Evolutionary conservation across 1,140 invertebrate species (phyloP), one percentile per base, ranked within the genome.

Genomic region (Pachypeltis micranthus): DNA sequence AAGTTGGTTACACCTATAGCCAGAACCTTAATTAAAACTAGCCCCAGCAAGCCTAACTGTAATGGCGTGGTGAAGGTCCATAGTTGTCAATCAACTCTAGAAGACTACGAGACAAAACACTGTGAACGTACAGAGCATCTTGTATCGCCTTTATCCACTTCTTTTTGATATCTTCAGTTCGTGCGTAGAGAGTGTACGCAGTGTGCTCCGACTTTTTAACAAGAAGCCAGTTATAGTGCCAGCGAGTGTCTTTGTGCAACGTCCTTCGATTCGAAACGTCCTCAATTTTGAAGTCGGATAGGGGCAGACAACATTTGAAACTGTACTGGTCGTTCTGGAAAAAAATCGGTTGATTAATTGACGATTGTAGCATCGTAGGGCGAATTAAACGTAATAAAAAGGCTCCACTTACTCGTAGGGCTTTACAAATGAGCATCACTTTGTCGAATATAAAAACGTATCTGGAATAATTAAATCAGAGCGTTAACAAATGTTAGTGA

Each of bases 381-480:
- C n/a, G n/a, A n/a, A n/a, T 44, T 47, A 47, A 24, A 44, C 26
- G 27, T 3, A n/a, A n/a, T n/a, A n/a, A n/a, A n/a, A n/a, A n/a
- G n/a, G n/a, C n/a, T n/a, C n/a, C n/a, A 79, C 83, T 82, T 70
- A 89, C 87, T 77, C 86, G 83, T 24, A 84, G 80, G 14, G 87
- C 81, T 78, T 98, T 98, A 73, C 94, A 97, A 75, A 98, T 86
- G 60, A 98, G 81, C 76, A 98, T 86, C 26, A 94, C 88, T 81
- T 94, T 94, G 73, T 98, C 93, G 77, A 98, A 98, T 26, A 98
- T 84, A 75, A 98, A 98, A 16, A 94, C 90, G 74, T 95, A 96
- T 73, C 93, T 84, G 73, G 57, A 75, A 74, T n/a, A n/a, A n/a
- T n/a, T n/a, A 55, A 68, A 67, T 70, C 67, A 65, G 65, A 67